These are phyloP conservation scores for Teleopsis dalmanni DNA, from an alignment of 1,140 invertebrate genomes.

Conservation along the genomic window DNA sequence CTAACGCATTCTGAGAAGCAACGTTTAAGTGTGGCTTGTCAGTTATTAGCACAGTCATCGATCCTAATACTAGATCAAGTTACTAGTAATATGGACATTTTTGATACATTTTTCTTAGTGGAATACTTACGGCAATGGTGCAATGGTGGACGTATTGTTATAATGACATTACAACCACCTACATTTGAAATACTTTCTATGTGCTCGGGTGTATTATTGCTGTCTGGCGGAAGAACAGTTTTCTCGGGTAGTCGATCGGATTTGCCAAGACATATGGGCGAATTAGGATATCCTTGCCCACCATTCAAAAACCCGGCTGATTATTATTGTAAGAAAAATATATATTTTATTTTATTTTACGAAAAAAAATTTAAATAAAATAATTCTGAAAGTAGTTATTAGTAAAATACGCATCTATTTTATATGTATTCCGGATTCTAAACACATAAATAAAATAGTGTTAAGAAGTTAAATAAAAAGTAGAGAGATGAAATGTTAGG, in stretches of 20 bases:
- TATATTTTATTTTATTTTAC: no score
- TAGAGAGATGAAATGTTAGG: no score
- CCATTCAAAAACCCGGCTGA: slow-evolving; percentile 94
- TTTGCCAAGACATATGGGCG: slow-evolving; percentile 87
- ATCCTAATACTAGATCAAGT: slow-evolving; percentile 82
- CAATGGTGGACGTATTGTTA: slow-evolving; percentile 70
- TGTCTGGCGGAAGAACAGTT: slow-evolving; percentile 83
- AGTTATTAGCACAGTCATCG: slow-evolving; percentile 74
- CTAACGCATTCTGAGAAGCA: slow-evolving; percentile 80
- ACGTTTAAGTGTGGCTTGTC: slow-evolving; percentile 78
- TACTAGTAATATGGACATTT: slow-evolving; percentile 89
- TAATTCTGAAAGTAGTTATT: no score
- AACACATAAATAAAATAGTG: no score
- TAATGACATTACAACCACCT: slow-evolving; percentile 87
- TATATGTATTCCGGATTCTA: no score
- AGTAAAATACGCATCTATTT: no score
- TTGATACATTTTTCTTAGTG: slow-evolving; percentile 90
- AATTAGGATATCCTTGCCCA: slow-evolving; percentile 90
- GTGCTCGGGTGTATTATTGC: slow-evolving; percentile 74
- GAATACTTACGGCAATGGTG: slow-evolving; percentile 93
- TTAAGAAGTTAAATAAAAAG: no score
- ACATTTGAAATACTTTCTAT: slow-evolving; percentile 94
- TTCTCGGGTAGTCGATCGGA: slow-evolving; percentile 82
- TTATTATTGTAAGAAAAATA: slow-evolving; percentile 79
- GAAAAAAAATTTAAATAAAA: no score